A percentile compares a stretch with the other conserved stretches of the same genome.
phyloP scores from a whole-genome alignment of 2,797 vertebrate genomes.

The Sebastes iracundus region DNA sequence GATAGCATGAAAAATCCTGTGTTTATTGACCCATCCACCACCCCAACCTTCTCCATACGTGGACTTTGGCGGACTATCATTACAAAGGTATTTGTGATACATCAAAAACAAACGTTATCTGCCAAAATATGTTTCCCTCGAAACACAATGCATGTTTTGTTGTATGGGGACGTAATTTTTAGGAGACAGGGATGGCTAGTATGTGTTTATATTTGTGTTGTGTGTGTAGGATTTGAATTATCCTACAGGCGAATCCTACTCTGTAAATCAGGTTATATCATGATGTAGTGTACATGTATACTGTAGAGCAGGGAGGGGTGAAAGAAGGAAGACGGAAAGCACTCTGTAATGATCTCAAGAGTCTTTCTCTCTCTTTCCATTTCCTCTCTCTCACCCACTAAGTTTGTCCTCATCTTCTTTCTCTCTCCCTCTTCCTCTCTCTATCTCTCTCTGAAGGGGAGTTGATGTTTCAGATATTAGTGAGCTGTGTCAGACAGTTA shows the following conservation, averaged over 20 bases:
- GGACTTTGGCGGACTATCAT: not conserved
- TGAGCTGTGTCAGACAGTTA: constrained; percentile 83
- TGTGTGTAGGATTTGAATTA: constrained; percentile 20
- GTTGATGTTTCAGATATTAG: constrained; percentile 85
- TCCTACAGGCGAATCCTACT: not conserved
- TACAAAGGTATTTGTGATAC: no score
- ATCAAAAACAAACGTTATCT: not conserved
- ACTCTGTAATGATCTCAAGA: constrained; percentile 51
- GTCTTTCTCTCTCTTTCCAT: constrained; percentile 52
- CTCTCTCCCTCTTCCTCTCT: not conserved
- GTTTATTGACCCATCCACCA: not conserved
- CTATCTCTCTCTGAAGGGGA: constrained; percentile 54
- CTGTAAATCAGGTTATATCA: constrained; percentile 24
- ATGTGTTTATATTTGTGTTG: not conserved
- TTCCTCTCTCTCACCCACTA: constrained; percentile 57
- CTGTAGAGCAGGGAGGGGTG: constrained; percentile 20
- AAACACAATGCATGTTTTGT: not conserved
- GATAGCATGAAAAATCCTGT: not conserved
- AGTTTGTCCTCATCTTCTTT: constrained; percentile 19
- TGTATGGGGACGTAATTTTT: not conserved
- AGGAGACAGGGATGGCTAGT: not conserved
- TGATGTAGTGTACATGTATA: constrained; percentile 7
- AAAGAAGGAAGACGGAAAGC: constrained; percentile 30
- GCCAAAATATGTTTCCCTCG: not conserved
- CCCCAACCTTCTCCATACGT: not conserved